Conservation (phyloP, 2,797 vertebrate genomes). For the Manis javanica region DNA sequence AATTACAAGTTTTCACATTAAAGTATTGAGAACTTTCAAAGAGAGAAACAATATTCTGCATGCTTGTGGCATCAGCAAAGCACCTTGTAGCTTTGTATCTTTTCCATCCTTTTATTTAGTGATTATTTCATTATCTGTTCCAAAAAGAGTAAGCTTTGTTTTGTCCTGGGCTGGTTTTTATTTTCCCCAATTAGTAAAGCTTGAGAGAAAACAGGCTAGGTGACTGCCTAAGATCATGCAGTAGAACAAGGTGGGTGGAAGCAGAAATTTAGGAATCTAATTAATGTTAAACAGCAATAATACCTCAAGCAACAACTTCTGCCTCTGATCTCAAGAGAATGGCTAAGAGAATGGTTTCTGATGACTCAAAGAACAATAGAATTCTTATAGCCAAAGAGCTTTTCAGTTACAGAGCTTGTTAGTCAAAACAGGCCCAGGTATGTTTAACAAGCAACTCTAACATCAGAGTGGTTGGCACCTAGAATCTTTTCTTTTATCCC, state of each 20-base stretch:
- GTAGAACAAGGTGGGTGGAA: neutral
- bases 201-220: neutral
- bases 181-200: neutral
- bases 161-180: neutral
- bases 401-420: neutral
- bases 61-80: neutral
- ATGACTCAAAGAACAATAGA: neutral
- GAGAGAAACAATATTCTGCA: neutral
- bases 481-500: neutral
- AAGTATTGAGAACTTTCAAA: conserved; percentile 3
- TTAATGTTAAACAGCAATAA: neutral
- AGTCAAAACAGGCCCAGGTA: neutral
- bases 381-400: neutral
- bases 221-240: neutral
- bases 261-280: neutral
- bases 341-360: neutral
- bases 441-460: neutral
- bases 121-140: neutral
- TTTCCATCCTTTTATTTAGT: neutral
- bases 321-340: neutral
- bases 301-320: neutral
- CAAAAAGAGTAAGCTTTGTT: neutral
- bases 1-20: neutral
- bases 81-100: neutral
- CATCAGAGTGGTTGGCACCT: neutral